Conservation (phyloP, 1,140 invertebrate genomes). For the Lineus longissimus region DNA sequence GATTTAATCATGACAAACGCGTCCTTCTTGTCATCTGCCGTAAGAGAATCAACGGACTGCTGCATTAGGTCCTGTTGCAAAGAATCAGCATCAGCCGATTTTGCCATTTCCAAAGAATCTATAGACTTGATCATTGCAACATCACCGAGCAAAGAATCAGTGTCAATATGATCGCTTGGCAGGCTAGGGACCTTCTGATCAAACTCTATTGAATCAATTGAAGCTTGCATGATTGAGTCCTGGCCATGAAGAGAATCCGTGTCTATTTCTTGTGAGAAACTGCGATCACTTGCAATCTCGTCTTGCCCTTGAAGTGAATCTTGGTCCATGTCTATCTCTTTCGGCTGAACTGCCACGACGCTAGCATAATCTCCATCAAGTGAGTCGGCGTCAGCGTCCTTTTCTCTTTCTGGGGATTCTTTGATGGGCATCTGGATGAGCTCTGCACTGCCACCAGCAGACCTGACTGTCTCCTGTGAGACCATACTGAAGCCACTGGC, state of each 20-base stretch:
- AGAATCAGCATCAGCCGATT: slow-evolving; percentile 5
- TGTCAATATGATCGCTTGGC: no score
- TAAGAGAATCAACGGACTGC: slow-evolving; percentile 30
- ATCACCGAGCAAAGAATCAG: slow-evolving; percentile 5
- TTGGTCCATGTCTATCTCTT: slow-evolving; percentile 52
- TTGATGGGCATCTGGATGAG: no score
- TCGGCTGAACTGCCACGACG: slow-evolving; percentile 51
- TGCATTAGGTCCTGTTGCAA: slow-evolving; percentile 25
- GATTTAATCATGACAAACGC: slow-evolving; percentile 55
- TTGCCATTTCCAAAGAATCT: slow-evolving; percentile 2
- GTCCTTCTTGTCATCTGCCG: slow-evolving; percentile 10
- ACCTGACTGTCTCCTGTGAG: no score
- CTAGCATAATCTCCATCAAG: slow-evolving; percentile 34
- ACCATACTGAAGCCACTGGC: no score
- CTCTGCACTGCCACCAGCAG: no score
- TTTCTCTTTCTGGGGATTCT: slow-evolving; percentile 29
- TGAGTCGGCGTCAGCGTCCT: slow-evolving; percentile 25
- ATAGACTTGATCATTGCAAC: slow-evolving; percentile 2
- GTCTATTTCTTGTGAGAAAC: slow-evolving; percentile 56
- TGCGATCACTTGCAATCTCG: slow-evolving; percentile 18
- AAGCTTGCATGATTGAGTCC: slow-evolving; percentile 42
- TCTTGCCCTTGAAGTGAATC: slow-evolving; percentile 39
- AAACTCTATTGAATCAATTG: slow-evolving; percentile 36
- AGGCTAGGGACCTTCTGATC: slow-evolving; percentile 22
- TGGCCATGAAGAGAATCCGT: slow-evolving; percentile 57